These are phyloP conservation scores for Labeo calbasu DNA, from an alignment of 2,797 vertebrate genomes.

Conservation along the genomic window DNA sequence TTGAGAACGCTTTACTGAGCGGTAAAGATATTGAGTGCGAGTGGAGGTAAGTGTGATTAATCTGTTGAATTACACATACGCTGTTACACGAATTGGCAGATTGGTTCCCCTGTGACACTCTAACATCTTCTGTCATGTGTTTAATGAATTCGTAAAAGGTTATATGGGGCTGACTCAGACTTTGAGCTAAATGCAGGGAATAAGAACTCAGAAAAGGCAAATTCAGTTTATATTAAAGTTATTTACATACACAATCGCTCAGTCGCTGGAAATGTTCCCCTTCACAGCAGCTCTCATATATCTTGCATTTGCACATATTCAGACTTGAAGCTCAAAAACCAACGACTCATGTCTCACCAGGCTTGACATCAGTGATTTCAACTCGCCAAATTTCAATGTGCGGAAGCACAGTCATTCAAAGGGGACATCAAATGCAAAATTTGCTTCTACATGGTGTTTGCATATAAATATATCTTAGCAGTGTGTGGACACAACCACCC, in stretches of 20 bases:
- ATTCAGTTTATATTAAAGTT: background rate
- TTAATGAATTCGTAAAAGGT: constrained; percentile 48
- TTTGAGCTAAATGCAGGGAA: constrained; percentile 33
- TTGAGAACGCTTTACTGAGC: constrained; percentile 14
- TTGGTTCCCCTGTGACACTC: constrained; percentile 44
- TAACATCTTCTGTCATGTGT: constrained; percentile 51
- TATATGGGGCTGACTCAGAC: constrained; percentile 31
- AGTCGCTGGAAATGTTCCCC: background rate
- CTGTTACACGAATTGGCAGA: constrained; percentile 47
- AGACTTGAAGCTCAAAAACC: background rate
- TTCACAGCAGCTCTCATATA: background rate
- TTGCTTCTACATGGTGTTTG: no score
- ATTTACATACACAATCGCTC: constrained; percentile 2
- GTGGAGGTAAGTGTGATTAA: constrained; percentile 20
- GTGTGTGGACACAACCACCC: no score
- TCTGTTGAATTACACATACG: constrained; percentile 49
- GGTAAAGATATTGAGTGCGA: constrained; percentile 16
- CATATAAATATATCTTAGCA: no score
- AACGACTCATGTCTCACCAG: background rate
- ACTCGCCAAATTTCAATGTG: background rate
- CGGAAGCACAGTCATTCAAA: background rate
- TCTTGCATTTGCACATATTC: background rate
- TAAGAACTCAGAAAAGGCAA: background rate
- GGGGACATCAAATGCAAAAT: no score
- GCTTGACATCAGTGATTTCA: background rate